phyloP scores from a whole-genome alignment of 2,113 vertebrate genomes.

The Narcine bancroftii region DNA sequence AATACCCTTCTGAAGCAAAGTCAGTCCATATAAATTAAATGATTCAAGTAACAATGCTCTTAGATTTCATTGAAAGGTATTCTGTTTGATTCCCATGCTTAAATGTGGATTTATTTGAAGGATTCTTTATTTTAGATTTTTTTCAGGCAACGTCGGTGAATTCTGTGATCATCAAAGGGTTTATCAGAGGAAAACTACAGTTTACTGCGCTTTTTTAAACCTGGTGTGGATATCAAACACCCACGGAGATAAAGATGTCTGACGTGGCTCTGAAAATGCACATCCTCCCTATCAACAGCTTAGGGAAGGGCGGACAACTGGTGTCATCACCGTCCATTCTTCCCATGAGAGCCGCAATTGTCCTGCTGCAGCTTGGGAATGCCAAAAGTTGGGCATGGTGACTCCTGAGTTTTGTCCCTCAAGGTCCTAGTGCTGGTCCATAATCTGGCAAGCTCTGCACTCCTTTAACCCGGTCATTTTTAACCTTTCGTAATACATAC shows the following conservation, averaged over 20 bases:
- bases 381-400: neutral
- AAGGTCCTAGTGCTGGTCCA: neutral
- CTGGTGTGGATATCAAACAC: neutral
- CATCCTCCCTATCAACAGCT: neutral
- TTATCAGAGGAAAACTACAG: neutral
- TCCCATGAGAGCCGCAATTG: neutral
- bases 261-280: neutral
- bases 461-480: no score
- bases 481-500: no score
- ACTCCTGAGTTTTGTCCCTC: neutral
- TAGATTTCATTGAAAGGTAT: neutral
- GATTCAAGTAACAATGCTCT: neutral
- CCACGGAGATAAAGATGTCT: neutral
- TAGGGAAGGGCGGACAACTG: neutral
- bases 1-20: conserved; percentile 15
- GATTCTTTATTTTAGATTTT: neutral
- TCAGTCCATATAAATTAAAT: conserved; percentile 13
- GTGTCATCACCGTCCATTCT: neutral
- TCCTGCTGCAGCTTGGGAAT: neutral
- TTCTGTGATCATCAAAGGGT: neutral
- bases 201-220: neutral
- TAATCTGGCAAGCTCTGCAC: no score
- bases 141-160: neutral
- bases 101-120: neutral
- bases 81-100: neutral